Evolutionary conservation across 1,140 invertebrate genomes (phyloP), one percentile per base, ranked within the genome.

Genomic region (Branchinecta lynchi): DNA sequence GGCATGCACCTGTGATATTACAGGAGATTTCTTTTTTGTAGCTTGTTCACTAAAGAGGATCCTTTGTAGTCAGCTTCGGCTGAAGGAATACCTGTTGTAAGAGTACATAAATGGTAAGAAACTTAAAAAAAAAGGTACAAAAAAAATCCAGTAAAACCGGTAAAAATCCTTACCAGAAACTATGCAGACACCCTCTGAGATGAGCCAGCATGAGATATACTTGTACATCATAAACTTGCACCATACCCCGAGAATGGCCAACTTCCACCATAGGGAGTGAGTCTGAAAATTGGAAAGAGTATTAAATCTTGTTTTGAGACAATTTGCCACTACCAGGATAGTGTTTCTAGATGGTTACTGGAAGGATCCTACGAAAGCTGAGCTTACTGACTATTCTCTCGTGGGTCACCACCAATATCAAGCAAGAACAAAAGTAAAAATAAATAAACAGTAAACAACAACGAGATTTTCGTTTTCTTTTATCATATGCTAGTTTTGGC

Each of bases 131-230:
- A 43, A 32, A 45, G 60, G 67, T 10, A 69, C 71, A 17, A 44
- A n/a, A n/a, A n/a, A n/a, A n/a, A n/a, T n/a, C n/a, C n/a, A n/a
- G n/a, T n/a, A 69, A 67, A 44, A 43, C 45, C 10, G 44, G 45
- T 69, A 77, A 3, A 32, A 65, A 65, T 21, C 7, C 80, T 80
- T 78, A 87, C 86, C 84, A 73, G 83, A 80, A 51, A 82, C 74
- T 70, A 84, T 85, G 73, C 85, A 84, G 70, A 85, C 85, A 75
- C 89, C 89, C 83, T 93, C 90, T 15, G 89, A 85, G 10, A 97
- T 81, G 8, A 96, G 80, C 94, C 94, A 97, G 75, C 88, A 89
- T 7, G 87, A 88, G 17, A 96, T 87, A 75, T 96, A 97, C 79
- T 95, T 96, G 76, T 91, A 92, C 0, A 96, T 78, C 65, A 84